Evolutionary conservation across 1,140 invertebrate genomes (phyloP).

Genomic region (Tetramorium simillimum): DNA sequence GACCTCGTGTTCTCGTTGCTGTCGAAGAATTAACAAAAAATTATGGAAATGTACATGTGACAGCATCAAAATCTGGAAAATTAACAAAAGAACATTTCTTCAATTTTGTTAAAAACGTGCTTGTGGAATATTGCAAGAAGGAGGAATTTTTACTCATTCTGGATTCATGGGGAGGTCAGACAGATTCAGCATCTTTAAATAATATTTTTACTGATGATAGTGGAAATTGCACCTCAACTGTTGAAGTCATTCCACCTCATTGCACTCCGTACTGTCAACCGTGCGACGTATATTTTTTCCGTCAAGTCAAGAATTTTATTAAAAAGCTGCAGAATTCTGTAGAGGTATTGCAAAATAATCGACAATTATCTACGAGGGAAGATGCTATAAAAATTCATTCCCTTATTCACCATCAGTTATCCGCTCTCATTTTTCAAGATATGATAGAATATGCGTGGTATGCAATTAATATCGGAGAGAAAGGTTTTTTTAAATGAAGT

Average conservation of each 20-base stretch:
- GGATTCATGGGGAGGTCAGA: background rate
- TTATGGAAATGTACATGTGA: no score
- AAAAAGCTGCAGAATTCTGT: background rate
- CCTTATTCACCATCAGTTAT: background rate
- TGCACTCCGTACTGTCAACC: background rate
- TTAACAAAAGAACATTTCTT: no score
- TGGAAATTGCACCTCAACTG: background rate
- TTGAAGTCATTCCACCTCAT: background rate
- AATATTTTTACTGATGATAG: background rate
- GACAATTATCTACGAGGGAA: background rate
- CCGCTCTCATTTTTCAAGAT: background rate
- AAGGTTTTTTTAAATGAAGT: background rate
- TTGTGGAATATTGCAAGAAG: no score
- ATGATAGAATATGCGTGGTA: background rate
- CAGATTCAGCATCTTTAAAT: background rate
- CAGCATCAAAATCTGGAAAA: no score
- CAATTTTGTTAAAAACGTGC: no score
- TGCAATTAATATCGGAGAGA: background rate
- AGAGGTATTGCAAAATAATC: background rate
- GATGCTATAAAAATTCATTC: no score
- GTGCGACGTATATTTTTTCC: background rate
- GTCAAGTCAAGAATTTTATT: background rate
- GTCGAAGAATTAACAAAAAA: no score
- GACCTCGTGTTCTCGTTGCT: no score
- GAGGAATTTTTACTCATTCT: background rate